Conservation (phyloP, 2,797 vertebrate species). For the Argentina silus region DNA sequence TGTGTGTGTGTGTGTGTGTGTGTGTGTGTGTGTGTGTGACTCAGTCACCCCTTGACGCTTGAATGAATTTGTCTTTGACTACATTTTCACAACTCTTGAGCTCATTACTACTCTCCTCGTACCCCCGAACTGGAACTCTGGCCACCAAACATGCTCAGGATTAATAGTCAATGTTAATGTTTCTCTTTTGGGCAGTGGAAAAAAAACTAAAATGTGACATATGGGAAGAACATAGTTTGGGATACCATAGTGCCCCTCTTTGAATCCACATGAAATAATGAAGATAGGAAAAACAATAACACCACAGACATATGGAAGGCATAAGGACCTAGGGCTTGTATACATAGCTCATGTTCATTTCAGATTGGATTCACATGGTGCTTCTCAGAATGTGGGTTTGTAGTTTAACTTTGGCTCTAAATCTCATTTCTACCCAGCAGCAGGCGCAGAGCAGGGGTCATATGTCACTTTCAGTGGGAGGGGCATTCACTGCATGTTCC, state of each 20-base stretch:
- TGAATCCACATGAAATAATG: conserved; percentile 68
- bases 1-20: no score
- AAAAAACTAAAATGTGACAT: conserved; percentile 33
- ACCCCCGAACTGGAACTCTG: conserved; percentile 1
- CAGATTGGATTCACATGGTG: conserved; percentile 74
- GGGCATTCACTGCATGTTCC: conserved; percentile 53
- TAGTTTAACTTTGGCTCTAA: conserved; percentile 64
- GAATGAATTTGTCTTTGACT: background rate
- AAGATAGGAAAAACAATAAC: conserved; percentile 73
- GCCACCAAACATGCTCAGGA: conserved; percentile 36
- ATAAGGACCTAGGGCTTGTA: conserved; percentile 70
- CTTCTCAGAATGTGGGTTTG: conserved; percentile 59
- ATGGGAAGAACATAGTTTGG: conserved; percentile 48
- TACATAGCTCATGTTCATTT: conserved; percentile 70
- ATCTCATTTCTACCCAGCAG: conserved; percentile 64
- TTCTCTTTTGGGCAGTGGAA: conserved; percentile 39
- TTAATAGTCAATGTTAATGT: conserved; percentile 55
- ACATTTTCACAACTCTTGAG: background rate
- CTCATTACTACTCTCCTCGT: background rate
- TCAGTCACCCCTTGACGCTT: background rate
- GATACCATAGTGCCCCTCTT: conserved; percentile 43
- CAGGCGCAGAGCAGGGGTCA: conserved; percentile 61
- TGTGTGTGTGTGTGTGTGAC: background rate
- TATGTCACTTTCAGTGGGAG: conserved; percentile 44
- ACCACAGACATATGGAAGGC: conserved; percentile 79